These are phyloP conservation scores for Odocoileus virginianus DNA, from an alignment of 2,113 vertebrate genomes.

Conservation along the genomic window DNA sequence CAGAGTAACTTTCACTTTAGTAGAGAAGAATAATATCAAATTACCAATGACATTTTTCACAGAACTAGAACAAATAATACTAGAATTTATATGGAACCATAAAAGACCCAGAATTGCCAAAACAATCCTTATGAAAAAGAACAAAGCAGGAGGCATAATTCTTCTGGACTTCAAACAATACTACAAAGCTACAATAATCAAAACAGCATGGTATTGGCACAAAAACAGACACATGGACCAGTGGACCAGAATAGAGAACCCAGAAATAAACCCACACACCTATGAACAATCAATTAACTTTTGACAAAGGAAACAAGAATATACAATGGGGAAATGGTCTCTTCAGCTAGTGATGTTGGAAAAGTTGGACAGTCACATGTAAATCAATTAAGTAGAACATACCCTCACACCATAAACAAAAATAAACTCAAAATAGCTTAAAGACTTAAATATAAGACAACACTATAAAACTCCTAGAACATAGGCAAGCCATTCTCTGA, in stretches of 20 bases:
- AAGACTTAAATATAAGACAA: background rate
- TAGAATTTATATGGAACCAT: background rate
- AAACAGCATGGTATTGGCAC: background rate
- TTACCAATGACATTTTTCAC: background rate
- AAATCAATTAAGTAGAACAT: background rate
- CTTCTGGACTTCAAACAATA: background rate
- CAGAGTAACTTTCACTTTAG: background rate
- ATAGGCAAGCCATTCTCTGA: background rate
- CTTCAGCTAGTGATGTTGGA: background rate
- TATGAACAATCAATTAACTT: background rate
- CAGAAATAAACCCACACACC: background rate
- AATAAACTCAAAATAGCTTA: background rate
- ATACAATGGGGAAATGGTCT: background rate
- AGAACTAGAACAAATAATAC: background rate
- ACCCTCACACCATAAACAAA: background rate
- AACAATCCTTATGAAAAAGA: background rate
- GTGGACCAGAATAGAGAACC: background rate
- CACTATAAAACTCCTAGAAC: background rate
- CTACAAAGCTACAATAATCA: background rate
- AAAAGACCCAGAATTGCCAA: background rate
- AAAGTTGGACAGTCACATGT: background rate
- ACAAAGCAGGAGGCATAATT: background rate
- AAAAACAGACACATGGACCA: background rate
- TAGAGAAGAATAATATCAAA: background rate
- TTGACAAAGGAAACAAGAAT: background rate